Base-by-base conservation (phyloP, 2,797 vertebrate genomes). In the Clamator glandarius region DNA sequence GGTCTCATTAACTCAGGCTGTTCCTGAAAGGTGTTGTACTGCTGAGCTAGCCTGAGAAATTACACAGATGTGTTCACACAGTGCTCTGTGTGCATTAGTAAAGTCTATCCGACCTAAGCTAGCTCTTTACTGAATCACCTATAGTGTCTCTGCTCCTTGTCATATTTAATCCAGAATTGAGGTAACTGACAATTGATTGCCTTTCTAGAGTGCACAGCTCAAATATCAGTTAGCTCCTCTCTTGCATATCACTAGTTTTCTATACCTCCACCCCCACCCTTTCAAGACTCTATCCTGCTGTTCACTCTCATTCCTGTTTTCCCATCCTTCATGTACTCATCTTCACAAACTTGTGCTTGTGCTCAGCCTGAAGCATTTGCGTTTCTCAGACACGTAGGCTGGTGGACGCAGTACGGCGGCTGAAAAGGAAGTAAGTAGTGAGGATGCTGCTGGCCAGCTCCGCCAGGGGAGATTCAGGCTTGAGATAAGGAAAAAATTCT, bases 1-100 rank as follows among this genome's bases (percentile, higher is more conserved):
- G 84, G 18, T 89, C 86, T 92, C 84, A 84, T 87, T 89, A 89
- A 57, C 44, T 91, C 52, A 63, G 75, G 25, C 23, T 82, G 6
- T 17, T 95, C 36, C 78, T 92, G 78, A 74, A 93, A 83, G 55
- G 44, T 1, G 4, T 51, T 9, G 9, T 73, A 17, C 63, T 70
- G 57, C 91, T 87, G 78, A 89, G 48, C 55, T 94, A 74, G 81
- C 75, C 70, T 15, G 77, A 79, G 77, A 55, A 93, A 77, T 90
- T 63, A 57, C 59, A 66, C 39, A 52, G 12, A 35, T 59, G 29
- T 79, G 51, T 18, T 92, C 63, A 58, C 35, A 12, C 10, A 41
- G 44, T 0, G 1, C 42, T 76, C 55, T 79, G 19, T 6, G 6
- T 55, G 31, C 46, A 33, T 73, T 87, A 69, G 12, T 89, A 66